Evolutionary conservation across 2,797 vertebrate genomes (phyloP).

Genomic region (Urocyon cinereoargenteus): DNA sequence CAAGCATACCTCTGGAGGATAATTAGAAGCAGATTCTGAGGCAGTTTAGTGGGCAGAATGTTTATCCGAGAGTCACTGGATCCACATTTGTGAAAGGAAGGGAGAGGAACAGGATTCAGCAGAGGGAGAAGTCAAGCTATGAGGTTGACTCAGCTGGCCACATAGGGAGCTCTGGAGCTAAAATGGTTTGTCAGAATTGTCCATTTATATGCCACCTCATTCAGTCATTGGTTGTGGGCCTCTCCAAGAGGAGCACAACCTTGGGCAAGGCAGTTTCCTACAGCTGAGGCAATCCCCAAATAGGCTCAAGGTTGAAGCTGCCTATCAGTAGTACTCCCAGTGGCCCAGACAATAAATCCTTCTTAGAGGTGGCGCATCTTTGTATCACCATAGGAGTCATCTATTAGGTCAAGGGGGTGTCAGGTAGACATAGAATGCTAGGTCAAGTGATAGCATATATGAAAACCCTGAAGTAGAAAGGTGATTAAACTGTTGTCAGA

Average conservation of each 20-base stretch:
- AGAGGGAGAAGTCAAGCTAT: not conserved
- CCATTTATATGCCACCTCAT: not conserved
- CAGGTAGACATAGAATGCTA: not conserved
- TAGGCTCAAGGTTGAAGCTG: not conserved
- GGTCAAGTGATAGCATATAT: too few species aligned
- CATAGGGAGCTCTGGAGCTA: not conserved
- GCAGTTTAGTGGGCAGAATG: not conserved
- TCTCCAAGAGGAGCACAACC: not conserved
- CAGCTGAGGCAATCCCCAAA: not conserved
- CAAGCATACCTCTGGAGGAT: not conserved
- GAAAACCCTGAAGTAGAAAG: not conserved
- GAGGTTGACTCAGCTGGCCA: not conserved
- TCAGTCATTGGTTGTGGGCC: not conserved
- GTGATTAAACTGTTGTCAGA: not conserved
- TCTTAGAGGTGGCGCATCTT: not conserved
- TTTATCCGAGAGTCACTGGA: not conserved
- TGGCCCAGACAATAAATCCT: not conserved
- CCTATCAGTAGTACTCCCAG: not conserved
- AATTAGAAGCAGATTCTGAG: not conserved
- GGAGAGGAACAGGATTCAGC: not conserved
- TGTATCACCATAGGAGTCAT: not conserved
- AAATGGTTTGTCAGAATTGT: not conserved
- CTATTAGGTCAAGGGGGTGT: not conserved
- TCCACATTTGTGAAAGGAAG: not conserved
- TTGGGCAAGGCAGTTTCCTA: not conserved